phyloP scores from a whole-genome alignment of 2,888 invertebrate genomes.

The Ligdia adustata region DNA sequence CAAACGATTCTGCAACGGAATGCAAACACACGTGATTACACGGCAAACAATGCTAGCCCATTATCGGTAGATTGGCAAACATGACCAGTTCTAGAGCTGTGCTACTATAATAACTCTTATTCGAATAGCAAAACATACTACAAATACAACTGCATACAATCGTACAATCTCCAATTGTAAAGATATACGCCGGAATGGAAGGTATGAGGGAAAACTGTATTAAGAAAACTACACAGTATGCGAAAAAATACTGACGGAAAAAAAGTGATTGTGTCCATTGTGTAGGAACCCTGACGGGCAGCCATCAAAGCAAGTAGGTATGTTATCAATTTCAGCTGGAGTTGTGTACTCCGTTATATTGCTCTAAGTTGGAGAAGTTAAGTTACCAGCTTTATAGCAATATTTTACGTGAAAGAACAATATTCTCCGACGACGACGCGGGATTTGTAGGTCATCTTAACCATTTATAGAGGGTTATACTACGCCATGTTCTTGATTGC shows the following conservation, averaged over 20 bases:
- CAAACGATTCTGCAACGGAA: constrained; percentile 36
- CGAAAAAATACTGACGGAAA: constrained; percentile 5
- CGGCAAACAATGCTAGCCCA: constrained; percentile 31
- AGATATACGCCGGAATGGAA: constrained; percentile 1
- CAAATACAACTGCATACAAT: constrained; percentile 3
- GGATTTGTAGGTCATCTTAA: constrained; percentile 17
- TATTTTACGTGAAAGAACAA: constrained; percentile 17
- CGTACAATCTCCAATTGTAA: constrained; percentile 2
- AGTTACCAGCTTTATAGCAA: constrained; percentile 19
- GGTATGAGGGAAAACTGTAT: constrained; percentile 15
- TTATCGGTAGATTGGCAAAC: constrained; percentile 30
- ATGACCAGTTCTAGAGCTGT: constrained; percentile 3
- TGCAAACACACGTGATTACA: constrained; percentile 29
- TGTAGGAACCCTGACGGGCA: constrained; percentile 17
- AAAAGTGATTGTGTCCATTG: constrained; percentile 2
- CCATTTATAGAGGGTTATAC: constrained; percentile 24
- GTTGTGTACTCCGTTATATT: constrained; percentile 15
- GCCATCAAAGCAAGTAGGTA: constrained; percentile 23
- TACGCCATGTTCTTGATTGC: constrained; percentile 21
- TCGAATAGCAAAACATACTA: not conserved
- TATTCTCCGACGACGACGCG: constrained; percentile 6
- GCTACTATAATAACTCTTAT: constrained; percentile 2
- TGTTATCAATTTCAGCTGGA: constrained; percentile 24
- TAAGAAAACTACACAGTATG: not conserved
- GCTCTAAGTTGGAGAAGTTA: constrained; percentile 20